Percentiles rank a stretch among this genome's conserved stretches.
Conservation (phyloP, 2,888 invertebrate species). For the Hartigia nigra region DNA sequence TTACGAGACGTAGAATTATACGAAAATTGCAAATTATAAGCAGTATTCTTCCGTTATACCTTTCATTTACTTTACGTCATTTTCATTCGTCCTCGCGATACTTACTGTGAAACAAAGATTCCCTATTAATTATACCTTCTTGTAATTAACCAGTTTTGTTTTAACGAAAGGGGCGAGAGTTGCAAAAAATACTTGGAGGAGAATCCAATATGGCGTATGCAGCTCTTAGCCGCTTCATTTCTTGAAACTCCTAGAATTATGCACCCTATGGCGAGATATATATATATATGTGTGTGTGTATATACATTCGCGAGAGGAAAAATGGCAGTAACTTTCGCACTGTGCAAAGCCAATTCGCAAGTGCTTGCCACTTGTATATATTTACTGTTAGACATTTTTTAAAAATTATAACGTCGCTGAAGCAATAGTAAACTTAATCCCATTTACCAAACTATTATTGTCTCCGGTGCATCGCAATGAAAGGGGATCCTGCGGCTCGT, state of each 20-base stretch:
- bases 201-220: neutral
- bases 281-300: too few species aligned
- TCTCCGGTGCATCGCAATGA: slow-evolving; percentile 2
- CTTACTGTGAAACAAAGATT: neutral
- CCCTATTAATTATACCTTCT: neutral
- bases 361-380: neutral
- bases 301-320: neutral
- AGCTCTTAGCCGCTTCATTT: neutral
- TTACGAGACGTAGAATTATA: neutral
- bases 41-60: too few species aligned
- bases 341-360: neutral
- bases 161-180: neutral
- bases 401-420: neutral
- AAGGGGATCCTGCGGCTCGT: slow-evolving; percentile 9
- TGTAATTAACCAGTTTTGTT: neutral
- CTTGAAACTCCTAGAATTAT: neutral
- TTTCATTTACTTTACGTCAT: neutral
- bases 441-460: slow-evolving; percentile 11
- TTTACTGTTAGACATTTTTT: neutral
- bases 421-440: slow-evolving; percentile 7
- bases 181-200: neutral
- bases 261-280: neutral
- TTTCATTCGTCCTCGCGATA: neutral
- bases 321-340: neutral
- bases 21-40: too few species aligned